phyloP scores from a whole-genome alignment of 1,140 invertebrate genomes.

The Ceratosolen fusciceps region DNA sequence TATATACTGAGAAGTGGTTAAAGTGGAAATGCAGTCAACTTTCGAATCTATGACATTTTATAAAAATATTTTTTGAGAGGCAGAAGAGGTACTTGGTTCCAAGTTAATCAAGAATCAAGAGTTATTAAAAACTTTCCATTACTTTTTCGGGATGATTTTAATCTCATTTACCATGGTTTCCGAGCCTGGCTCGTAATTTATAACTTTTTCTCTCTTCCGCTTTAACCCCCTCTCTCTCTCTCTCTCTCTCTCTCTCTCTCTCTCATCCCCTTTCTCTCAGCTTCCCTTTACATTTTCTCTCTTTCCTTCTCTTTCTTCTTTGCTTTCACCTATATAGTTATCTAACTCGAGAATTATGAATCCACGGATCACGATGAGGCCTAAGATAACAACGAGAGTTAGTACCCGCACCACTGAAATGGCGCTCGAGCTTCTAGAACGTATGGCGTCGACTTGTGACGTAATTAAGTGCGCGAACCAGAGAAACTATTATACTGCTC shows the following conservation, averaged over 20 bases:
- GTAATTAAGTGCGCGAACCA: slow-evolving; percentile 60
- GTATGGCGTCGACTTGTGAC: slow-evolving; percentile 53
- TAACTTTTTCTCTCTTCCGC: not conserved
- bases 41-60: not conserved
- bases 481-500: not conserved
- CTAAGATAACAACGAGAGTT: slow-evolving; percentile 61
- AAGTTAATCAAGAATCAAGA: slow-evolving; percentile 66
- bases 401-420: slow-evolving; percentile 51
- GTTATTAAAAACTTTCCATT: slow-evolving; percentile 67
- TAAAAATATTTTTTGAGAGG: not conserved
- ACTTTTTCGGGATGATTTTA: slow-evolving; percentile 62
- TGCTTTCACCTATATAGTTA: slow-evolving; percentile 57
- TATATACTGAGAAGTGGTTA: not conserved
- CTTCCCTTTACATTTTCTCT: slow-evolving; percentile 6
- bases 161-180: slow-evolving; percentile 53
- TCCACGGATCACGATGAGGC: slow-evolving; percentile 60
- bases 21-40: not conserved
- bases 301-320: slow-evolving; percentile 46
- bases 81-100: slow-evolving; percentile 32
- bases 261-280: slow-evolving; percentile 47
- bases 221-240: too few species aligned
- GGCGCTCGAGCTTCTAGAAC: slow-evolving; percentile 56
- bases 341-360: slow-evolving; percentile 64
- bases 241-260: slow-evolving; percentile 50
- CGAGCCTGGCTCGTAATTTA: too few species aligned